A percentile compares a stretch with the other conserved stretches of the same genome.
These are phyloP conservation scores for Paradisaea rubra DNA, from an alignment of 2,113 vertebrate species.

Conservation along the genomic window DNA sequence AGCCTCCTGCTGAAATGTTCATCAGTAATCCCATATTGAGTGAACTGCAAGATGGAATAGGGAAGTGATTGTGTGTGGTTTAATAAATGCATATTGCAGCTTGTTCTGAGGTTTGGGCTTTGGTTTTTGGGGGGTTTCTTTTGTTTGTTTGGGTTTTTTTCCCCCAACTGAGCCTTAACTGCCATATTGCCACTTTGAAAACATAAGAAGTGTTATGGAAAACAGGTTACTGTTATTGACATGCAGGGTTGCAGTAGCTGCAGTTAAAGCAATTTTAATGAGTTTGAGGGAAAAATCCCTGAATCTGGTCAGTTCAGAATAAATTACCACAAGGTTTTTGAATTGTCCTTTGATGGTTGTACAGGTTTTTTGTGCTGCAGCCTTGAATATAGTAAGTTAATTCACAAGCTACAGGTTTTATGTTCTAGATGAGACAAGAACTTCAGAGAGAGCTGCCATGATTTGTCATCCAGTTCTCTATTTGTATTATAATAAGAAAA, in stretches of 20 bases:
- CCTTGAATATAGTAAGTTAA: not conserved
- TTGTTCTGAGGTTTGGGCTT: not conserved
- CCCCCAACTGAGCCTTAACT: not conserved
- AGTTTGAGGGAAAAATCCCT: not conserved
- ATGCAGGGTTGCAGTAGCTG: not conserved
- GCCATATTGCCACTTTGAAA: not conserved
- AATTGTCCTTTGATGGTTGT: not conserved
- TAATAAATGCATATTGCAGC: not conserved
- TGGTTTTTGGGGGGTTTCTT: not conserved
- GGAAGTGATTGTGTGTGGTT: not conserved
- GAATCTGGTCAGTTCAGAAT: not conserved
- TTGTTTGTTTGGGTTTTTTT: accelerated
- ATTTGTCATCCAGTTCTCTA: not conserved
- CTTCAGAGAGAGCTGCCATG: not conserved
- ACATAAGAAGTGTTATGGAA: not conserved
- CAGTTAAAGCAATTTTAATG: not conserved
- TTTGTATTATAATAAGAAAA: not conserved
- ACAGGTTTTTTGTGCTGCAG: not conserved
- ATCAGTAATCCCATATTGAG: no score
- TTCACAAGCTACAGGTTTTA: not conserved
- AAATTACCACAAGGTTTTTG: not conserved
- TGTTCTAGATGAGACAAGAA: not conserved
- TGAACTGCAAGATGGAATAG: not conserved
- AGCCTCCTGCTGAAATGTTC: not conserved
- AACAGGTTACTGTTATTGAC: not conserved